Evolutionary conservation across 1,140 invertebrate genomes (phyloP), one percentile per base, ranked within the genome.

Genomic region (Micrasema minimum): DNA sequence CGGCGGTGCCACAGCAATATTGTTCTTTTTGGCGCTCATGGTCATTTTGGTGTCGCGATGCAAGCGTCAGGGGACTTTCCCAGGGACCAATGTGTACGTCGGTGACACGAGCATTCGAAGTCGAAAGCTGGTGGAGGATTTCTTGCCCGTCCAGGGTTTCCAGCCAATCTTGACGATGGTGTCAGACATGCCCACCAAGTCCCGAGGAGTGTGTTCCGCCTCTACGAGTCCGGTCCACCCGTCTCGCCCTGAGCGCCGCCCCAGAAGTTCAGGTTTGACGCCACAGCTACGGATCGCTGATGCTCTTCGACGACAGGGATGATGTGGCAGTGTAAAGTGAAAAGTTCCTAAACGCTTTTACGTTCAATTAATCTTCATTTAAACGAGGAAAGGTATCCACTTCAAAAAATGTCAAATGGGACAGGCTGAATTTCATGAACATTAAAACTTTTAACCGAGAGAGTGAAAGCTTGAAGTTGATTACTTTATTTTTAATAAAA

Each of bases 181-280:
- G 66, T 76, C 75, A 0, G 73, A 72, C 51, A 77, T 78, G 16
- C 76, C 81, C 7, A 76, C 72, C 59, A 85, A 82, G 62, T 80
- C 80, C 35, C 69, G 73, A 71, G 73, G 78, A 4, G 77, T 79
- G 46, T 78, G 80, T 10, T 72, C 72, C 20, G 74, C 70, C 12
- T 76, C 71, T 48, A 72, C 71, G 12, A 74, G 68, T 64, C 64
- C 71, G 37, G 74, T 61, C 35, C 74, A 77, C 66, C 72, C 72
- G 9, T 51, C 72, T 18, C 71, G 65, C 43, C 68, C 50, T n/a
- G 68, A 79, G 76, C 67, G 77, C 66, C 75, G 76, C 69, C 78
- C 82, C 61, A n/a, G 83, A 87, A 78, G 86, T 88, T 68, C 84
- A 87, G 66, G 87, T 88, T 83, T 88, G 87, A 88, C 87, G 86